Base-by-base conservation (phyloP, 2,888 invertebrate species). In the Steinernema carpocapsae region DNA sequence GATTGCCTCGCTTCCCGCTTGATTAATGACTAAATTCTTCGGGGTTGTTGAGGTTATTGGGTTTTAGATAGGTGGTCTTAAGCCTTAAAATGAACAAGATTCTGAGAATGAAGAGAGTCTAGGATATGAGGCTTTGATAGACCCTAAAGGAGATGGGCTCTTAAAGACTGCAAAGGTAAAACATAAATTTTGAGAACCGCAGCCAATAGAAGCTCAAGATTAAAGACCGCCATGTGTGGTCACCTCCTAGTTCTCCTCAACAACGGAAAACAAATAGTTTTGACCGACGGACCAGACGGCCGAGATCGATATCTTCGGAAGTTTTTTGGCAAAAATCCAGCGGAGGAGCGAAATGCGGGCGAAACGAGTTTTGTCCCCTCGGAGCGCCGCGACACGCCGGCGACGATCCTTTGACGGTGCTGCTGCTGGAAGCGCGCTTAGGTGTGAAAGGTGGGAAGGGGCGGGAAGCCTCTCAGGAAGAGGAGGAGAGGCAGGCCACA, bases 271-370 rank as follows among this genome's bases (percentile, higher is more conserved):
- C 64, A 64, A 64, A 29, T 64, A 64, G n/a, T 64, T 64, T 64
- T 64, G 64, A 64, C 64, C 64, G 29, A 17, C 29, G 14, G 32
- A 64, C 17, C 26, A 17, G 64, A 22, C 64, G 29, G 37, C 37
- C 37, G 1, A 32, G 37, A 64, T 64, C 64, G 32, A 64, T 64
- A 64, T 64, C 64, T 64, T 64, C 64, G 64, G 64, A 32, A 64
- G 32, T 64, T 64, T 64, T 64, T 64, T 64, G 64, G 64, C 64
- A 64, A 26, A 64, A 64, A 64, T 64, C 64, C 64, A 64, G 64
- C 64, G 24, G 24, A 19, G 48, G 48, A 48, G 48, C 37, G 48
- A 48, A 48, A 19, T 19, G 56, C 22, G 24, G 56, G 6, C 56
- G 64, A 64, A 64, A 64, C 64, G 22, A 22, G 64, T 64, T 64